phyloP scores from a whole-genome alignment of 2,888 invertebrate species.

The Pollenia angustigena region DNA sequence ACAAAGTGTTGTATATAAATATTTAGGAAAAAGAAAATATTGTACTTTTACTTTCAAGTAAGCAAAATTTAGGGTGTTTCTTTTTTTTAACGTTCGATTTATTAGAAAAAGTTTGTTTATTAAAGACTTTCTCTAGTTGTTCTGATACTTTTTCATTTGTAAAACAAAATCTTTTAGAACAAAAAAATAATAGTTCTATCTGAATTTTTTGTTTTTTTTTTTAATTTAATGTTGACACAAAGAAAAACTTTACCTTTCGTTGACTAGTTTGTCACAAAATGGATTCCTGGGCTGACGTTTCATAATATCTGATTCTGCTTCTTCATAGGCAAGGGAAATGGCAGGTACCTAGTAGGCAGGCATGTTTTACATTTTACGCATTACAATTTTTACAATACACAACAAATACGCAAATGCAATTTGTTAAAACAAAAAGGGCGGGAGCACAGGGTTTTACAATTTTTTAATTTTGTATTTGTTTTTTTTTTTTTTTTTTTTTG shows the following conservation, averaged over 20 bases:
- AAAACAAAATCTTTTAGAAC: constrained; percentile 21
- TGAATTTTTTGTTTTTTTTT: constrained; percentile 25
- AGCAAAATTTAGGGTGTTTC: constrained; percentile 18
- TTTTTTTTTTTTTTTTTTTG: neutral
- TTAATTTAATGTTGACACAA: constrained; percentile 77
- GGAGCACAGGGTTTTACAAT: constrained; percentile 17
- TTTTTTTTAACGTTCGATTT: neutral
- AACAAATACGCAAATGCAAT: constrained; percentile 53
- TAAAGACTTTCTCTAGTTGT: constrained; percentile 33
- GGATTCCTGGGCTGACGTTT: constrained; percentile 99
- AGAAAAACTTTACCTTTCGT: constrained; percentile 93
- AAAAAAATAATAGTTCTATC: constrained; percentile 14
- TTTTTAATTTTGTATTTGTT: too few species aligned
- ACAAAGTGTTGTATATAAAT: constrained; percentile 33
- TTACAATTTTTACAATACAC: constrained; percentile 57
- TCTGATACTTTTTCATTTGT: constrained; percentile 57
- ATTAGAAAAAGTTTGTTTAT: constrained; percentile 27
- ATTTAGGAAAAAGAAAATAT: neutral
- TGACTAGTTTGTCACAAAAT: constrained; percentile 98
- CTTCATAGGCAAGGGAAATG: constrained; percentile 99
- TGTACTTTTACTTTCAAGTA: constrained; percentile 25
- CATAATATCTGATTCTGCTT: constrained; percentile 99
- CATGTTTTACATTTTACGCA: constrained; percentile 64
- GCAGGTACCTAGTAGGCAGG: constrained; percentile 91
- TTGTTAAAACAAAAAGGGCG: constrained; percentile 5